phyloP scores from a whole-genome alignment of 2,888 invertebrate genomes.

The Macrophya alboannulata region DNA sequence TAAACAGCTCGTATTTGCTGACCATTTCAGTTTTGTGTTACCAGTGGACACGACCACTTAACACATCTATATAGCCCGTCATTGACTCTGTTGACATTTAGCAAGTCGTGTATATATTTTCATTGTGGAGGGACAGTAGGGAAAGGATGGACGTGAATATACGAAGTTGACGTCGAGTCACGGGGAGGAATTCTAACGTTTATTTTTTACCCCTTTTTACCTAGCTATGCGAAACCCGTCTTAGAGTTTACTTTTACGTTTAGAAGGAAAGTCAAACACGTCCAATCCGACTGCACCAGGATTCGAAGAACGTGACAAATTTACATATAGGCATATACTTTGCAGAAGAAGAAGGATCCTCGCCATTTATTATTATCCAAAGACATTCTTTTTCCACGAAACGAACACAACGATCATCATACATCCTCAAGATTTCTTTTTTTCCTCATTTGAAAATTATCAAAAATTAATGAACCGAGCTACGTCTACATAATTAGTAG shows the following conservation, averaged over 20 bases:
- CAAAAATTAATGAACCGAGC: too few relatives aligned
- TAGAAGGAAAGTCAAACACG: constrained; percentile 12
- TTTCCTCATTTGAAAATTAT: too few relatives aligned
- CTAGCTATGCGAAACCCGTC: not conserved
- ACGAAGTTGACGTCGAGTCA: not conserved
- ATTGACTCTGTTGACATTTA: constrained; percentile 50
- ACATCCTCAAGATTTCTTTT: too few relatives aligned
- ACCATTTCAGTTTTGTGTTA: constrained; percentile 22
- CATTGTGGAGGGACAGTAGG: not conserved
- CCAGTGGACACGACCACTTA: constrained; percentile 26
- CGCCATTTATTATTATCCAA: too few relatives aligned
- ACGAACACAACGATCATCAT: too few relatives aligned
- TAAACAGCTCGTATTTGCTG: constrained; percentile 35
- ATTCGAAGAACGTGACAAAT: not conserved
- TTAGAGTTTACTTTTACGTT: not conserved
- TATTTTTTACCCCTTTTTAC: not conserved
- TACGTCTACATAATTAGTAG: too few relatives aligned
- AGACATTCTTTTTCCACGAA: too few relatives aligned
- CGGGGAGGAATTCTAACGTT: constrained; percentile 33
- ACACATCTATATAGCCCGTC: constrained; percentile 30
- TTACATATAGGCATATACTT: not conserved
- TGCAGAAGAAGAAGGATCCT: not conserved
- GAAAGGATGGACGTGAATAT: not conserved
- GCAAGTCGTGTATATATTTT: constrained; percentile 22
- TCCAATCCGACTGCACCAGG: not conserved